phyloP scores from a whole-genome alignment of 2,888 invertebrate species.

The Drosophila lacicola region DNA sequence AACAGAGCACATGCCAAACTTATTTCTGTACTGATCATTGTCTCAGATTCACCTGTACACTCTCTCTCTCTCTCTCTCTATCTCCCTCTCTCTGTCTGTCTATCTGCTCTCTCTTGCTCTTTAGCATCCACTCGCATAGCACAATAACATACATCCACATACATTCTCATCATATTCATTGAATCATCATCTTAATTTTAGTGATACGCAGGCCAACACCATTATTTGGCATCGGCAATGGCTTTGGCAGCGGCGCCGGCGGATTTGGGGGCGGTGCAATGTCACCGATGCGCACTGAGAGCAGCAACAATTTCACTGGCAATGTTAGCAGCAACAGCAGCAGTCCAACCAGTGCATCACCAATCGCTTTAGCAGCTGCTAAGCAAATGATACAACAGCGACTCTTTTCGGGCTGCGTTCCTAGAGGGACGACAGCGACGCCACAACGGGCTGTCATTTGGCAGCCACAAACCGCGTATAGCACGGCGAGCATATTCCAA shows the following conservation, averaged over 20 bases:
- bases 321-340: constrained; percentile 29
- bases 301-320: constrained; percentile 46
- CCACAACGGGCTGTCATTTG: constrained; percentile 51
- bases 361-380: constrained; percentile 83
- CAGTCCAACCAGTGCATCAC: constrained; percentile 54
- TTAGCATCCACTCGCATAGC: constrained; percentile 6
- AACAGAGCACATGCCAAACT: constrained; percentile 33
- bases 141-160: constrained; percentile 30
- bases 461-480: constrained; percentile 65
- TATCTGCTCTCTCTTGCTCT: constrained; percentile 12
- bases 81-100: neutral
- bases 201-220: constrained; percentile 87
- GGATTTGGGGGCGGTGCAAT: constrained; percentile 38
- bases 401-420: constrained; percentile 60
- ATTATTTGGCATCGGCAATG: constrained; percentile 77
- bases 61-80: constrained; percentile 8
- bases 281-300: constrained; percentile 43
- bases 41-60: constrained; percentile 20
- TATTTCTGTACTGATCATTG: constrained; percentile 33
- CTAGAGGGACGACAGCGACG: constrained; percentile 33
- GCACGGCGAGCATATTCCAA: constrained; percentile 70
- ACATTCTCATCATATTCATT: constrained; percentile 76
- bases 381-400: constrained; percentile 80
- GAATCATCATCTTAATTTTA: constrained; percentile 84
- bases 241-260: constrained; percentile 72